Evolutionary conservation across 2,113 vertebrate species (phyloP), one percentile per base, ranked within the genome.

Genomic region (Gymnarchus niloticus): DNA sequence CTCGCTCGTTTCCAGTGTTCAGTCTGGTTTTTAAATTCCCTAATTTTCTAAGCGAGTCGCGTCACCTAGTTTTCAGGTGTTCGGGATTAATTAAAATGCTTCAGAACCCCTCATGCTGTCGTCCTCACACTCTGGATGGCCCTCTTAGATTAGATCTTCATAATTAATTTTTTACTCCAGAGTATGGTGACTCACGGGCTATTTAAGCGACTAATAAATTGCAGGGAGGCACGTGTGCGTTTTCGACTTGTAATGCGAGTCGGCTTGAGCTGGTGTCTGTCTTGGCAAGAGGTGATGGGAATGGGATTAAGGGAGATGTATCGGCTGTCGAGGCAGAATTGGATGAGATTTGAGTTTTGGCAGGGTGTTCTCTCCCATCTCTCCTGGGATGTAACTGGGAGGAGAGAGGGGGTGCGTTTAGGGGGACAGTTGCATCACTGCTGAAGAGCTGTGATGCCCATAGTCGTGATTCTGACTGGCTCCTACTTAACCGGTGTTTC

Each of bases 341-440:
- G 91, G 90, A 93, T 94, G 89, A 88, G 90, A 91, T 92, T 90
- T 85, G 88, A 91, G 86, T 92, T 92, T 90, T 90, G 89, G 90
- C 87, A 80, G 86, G 86, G 85, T 89, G 90, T 91, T 90, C 88
- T 85, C 89, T 87, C 41, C 85, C 80, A 87, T 89, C 84, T 89
- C 73, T 76, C 85, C 37, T 41, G 52, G 69, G 21, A 90, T 73
- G 81, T 46, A 9, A 65, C 83, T 3, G 6, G 23, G n/a, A n/a
- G 48, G 46, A 0, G 6, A 3, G 57, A 10, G n/a, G 25, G 25
- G 0, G 21, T 37, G 10, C 19, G 46, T 44, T 80, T 80, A 1
- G 23, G 23, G 76, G 23, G 23, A 80, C 59, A 0, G 4, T 4
- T 4, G 5, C 12, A n/a, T 69, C 28, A 9, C 33, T 28, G n/a